Evolutionary conservation across 1,140 invertebrate genomes (phyloP), one percentile per base, ranked within the genome.

Genomic region (Psilanteris sp.): DNA sequence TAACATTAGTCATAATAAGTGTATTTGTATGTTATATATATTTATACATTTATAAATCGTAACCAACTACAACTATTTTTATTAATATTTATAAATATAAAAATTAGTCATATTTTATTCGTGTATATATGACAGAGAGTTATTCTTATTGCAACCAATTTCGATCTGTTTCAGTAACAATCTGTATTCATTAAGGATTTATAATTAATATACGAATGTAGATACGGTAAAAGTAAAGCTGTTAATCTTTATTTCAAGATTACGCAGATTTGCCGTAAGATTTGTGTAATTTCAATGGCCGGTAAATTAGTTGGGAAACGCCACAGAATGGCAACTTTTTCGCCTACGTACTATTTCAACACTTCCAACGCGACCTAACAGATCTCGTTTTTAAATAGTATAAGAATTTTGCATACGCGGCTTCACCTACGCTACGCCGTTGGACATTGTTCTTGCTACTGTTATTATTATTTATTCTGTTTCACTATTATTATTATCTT

Each of bases 291-390:
- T 67, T 24, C 26, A 67, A 55, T 46, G 20, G 34, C 27, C 36
- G 44, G 20, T 26, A 44, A 50, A 62, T 62, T 37, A 15, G 46
- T 66, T 66, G 36, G 37, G 61, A 52, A 66, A 62, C 22, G 8
- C 9, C 39, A 27, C 8, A 14, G 36, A 50, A 34, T 43, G 34
- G 32, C 52, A 50, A 68, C 31, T 68, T 68, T 59, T 59, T 70
- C 64, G 43, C 64, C 52, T 68, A 68, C 64, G 43, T 68, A 50
- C 57, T 50, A 59, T 59, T 68, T 68, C 52, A 36, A 32, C 64
- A 68, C 44, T 41, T 50, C 31, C 50, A 44, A 13, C 22, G 22
- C 7, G 37, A 31, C 22, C 41, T 52, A 48, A 10, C 11, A 46
- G 41, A 48, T 68, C 41, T 48, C 57, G 39, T 68, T 68, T 62